Evolutionary conservation across 2,888 invertebrate species (phyloP).

Genomic region (Pachydiplax longipennis): DNA sequence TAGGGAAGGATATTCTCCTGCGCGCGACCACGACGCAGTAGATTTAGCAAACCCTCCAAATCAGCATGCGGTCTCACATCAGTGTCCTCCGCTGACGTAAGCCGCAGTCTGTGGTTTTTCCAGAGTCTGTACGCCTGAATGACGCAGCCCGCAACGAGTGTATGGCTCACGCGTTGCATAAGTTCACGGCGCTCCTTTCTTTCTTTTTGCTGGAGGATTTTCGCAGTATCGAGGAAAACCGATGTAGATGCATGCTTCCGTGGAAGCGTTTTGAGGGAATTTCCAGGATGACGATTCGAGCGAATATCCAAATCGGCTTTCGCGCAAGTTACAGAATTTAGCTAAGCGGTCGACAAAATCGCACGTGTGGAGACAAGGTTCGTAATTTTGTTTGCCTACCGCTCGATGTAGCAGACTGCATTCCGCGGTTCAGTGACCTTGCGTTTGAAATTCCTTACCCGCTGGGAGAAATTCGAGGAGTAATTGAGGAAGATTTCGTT

Average conservation of each 20-base stretch:
- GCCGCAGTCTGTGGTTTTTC: neutral
- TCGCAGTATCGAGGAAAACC: neutral
- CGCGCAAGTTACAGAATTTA: neutral
- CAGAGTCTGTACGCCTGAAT: neutral
- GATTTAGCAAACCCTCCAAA: neutral
- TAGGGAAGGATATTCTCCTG: neutral
- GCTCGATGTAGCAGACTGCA: no score
- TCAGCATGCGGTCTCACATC: neutral
- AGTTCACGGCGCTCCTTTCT: neutral
- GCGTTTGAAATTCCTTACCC: no score
- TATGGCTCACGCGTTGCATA: neutral
- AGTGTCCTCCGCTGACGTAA: neutral
- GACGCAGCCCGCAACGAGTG: neutral
- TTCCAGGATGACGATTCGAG: neutral
- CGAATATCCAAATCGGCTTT: neutral
- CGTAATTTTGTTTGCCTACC: no score
- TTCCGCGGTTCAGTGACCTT: no score
- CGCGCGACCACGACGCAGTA: neutral
- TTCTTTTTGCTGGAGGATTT: neutral
- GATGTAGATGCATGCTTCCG: neutral
- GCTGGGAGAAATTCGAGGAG: no score
- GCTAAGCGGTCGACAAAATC: no score
- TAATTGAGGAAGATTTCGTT: no score
- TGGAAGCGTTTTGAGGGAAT: neutral
- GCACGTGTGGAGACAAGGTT: no score